Base-by-base conservation (phyloP, 2,113 vertebrate species). In the Brachyhypopomus gauderio region DNA sequence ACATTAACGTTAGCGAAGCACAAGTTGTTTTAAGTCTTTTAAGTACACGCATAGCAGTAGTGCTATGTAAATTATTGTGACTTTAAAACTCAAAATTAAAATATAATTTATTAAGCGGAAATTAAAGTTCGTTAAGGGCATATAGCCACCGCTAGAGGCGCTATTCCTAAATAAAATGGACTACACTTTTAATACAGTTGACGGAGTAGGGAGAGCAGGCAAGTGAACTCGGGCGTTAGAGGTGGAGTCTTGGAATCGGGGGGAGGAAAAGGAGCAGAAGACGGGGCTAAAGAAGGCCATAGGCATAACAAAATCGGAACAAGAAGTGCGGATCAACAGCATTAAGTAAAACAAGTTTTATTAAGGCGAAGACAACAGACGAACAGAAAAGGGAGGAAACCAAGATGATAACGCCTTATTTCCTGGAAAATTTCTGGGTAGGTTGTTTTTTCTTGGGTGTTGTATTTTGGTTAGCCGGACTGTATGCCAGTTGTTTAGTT, bases 341-440 rank as follows among this genome's bases (percentile, higher is more conserved):
- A 84, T 78, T 25, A 82, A 38, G 79, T 80, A 84, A 87, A 88
- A 86, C 87, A 71, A 75, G 52, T 72, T 84, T 36, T 83, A 78
- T 79, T 83, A 82, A 73, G 79, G 85, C 78, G 20, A 14, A 69
- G 70, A 73, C 74, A 85, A 83, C 79, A 64, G 80, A 80, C 79
- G 86, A 70, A 16, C 48, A 84, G 74, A 69, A 86, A 86, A 81
- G 71, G 84, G 89, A 92, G 75, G 81, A 83, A 41, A 83, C 80
- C 91, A 94, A 88, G 90, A 95, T 96, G 95, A 93, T 95, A 92
- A 95, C 95, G 92, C 96, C 95, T 83, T 95, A 95, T 93, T 98
- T 98, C 91, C 92, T 94, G 66, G 95, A 98, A 90, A 94, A 89
- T 93, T 98, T 98, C 85, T 97, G 96, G 96, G 96, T 97, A 94